Evolutionary conservation across 1,140 invertebrate genomes (phyloP), one percentile per base, ranked within the genome.

Genomic region (Hyphantria cunea): DNA sequence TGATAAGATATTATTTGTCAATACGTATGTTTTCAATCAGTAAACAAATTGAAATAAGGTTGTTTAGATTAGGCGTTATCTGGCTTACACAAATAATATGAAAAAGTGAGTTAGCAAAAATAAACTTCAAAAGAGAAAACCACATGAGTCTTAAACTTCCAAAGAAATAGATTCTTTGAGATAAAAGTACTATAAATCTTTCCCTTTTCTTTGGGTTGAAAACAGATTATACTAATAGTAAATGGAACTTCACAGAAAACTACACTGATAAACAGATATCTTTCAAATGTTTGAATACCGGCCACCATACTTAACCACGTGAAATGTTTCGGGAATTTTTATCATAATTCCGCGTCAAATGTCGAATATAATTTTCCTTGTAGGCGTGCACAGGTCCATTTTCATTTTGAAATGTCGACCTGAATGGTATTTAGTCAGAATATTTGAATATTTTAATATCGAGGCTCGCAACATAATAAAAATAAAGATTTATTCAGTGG

Each of bases 381-480:
- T 79, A 80, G 75, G 66, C 74, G 70, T 68, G 74, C 80, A 79
- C 69, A 75, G 66, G 73, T 84, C 74, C 78, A 82, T 82, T 84
- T 84, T 76, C 80, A 86, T 86, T 84, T 74, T 77, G 75, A 76
- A 82, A 84, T 81, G 76, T 82, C 80, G 80, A 67, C 67, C 72
- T 49, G 72, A n/a, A n/a, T 75, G 78, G 83, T 81, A 74, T 74
- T 68, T 74, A 66, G 72, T 70, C 78, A 73, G 83, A 84, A 84
- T 82, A 86, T 86, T 84, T 86, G 83, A 86, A 86, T 86, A 86
- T 82, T 84, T 84, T 79, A 86, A 78, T 74, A 74, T 80, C 66
- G 64, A 25, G 2, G 17, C 79, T 65, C 60, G 66, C 71, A 71
- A 64, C 67, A 59, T 74, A 81, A 73, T 78, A 77, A 78, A 82